phyloP scores from a whole-genome alignment of 2,888 invertebrate genomes.

The Drosophila meridiana region DNA sequence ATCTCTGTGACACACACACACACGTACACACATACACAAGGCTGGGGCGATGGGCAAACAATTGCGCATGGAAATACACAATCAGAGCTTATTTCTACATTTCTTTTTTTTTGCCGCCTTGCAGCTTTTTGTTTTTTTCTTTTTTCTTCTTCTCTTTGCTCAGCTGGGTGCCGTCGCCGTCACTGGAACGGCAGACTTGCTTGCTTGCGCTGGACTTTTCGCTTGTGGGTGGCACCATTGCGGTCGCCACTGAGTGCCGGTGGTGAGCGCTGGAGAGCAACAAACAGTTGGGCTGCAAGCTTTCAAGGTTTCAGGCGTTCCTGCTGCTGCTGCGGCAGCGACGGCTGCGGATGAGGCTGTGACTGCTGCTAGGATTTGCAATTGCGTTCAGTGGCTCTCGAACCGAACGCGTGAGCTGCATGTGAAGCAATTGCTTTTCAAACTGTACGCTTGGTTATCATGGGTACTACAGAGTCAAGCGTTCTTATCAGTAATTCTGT shows the following conservation, averaged over 20 bases:
- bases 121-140: slow-evolving; percentile 35
- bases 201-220: slow-evolving; percentile 23
- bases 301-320: slow-evolving; percentile 65
- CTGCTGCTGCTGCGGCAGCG: slow-evolving; percentile 26
- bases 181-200: slow-evolving; percentile 44
- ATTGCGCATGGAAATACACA: slow-evolving; percentile 47
- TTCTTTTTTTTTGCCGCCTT: slow-evolving; percentile 18
- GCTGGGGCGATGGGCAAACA: slow-evolving; percentile 5
- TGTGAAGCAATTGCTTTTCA: slow-evolving; percentile 16
- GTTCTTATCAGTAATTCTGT: slow-evolving; percentile 1
- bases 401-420: slow-evolving; percentile 46
- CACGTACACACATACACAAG: not conserved
- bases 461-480: not conserved
- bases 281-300: slow-evolving; percentile 47
- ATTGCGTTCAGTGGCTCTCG: slow-evolving; percentile 38
- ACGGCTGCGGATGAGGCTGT: slow-evolving; percentile 9
- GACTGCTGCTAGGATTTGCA: slow-evolving; percentile 44
- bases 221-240: slow-evolving; percentile 52
- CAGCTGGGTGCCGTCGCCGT: slow-evolving; percentile 52
- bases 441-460: slow-evolving; percentile 15
- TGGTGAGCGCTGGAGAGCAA: slow-evolving; percentile 34
- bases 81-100: slow-evolving; percentile 31
- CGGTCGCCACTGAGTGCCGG: slow-evolving; percentile 38
- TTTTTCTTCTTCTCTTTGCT: slow-evolving; percentile 43
- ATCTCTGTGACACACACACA: not conserved